Evolutionary conservation across 2,113 vertebrate genomes (phyloP).

Genomic region (Gallinago media): DNA sequence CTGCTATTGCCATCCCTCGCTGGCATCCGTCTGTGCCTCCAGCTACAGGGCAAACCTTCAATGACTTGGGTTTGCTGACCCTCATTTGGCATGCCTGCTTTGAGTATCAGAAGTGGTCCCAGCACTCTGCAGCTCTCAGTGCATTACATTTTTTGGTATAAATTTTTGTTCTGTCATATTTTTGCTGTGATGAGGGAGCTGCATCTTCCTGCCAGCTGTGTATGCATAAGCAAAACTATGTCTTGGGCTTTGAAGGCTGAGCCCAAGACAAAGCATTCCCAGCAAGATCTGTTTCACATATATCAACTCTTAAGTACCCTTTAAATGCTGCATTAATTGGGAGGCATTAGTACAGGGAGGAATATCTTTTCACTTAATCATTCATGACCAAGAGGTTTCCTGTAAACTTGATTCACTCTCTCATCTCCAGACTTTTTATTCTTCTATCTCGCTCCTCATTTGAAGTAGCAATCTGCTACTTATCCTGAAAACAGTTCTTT

Average conservation of each 20-base stretch:
- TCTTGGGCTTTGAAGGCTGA: neutral
- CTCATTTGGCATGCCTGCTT: neutral
- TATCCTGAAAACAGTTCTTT: slow-evolving; percentile 47
- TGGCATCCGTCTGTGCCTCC: neutral
- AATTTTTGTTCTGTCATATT: neutral
- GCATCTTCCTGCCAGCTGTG: neutral
- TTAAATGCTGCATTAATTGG: slow-evolving; percentile 40
- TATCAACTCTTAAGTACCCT: neutral
- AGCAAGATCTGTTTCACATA: neutral
- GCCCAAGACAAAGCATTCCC: neutral
- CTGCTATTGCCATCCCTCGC: neutral
- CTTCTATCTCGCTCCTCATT: neutral
- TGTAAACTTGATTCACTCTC: slow-evolving; percentile 45
- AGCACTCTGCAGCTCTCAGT: neutral
- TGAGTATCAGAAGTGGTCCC: neutral
- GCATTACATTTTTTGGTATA: neutral
- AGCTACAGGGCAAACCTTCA: neutral
- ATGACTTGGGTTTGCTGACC: neutral
- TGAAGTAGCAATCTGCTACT: slow-evolving; percentile 53
- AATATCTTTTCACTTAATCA: slow-evolving; percentile 53
- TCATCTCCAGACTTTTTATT: slow-evolving; percentile 7
- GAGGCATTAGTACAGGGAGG: neutral
- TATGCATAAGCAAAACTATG: neutral
- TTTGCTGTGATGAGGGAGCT: neutral
- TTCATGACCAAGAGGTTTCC: slow-evolving; percentile 43